Percentiles rank a stretch among this genome's conserved stretches.
These are phyloP conservation scores for Malurus elegans DNA, from an alignment of 2,113 vertebrate species.

Conservation along the genomic window DNA sequence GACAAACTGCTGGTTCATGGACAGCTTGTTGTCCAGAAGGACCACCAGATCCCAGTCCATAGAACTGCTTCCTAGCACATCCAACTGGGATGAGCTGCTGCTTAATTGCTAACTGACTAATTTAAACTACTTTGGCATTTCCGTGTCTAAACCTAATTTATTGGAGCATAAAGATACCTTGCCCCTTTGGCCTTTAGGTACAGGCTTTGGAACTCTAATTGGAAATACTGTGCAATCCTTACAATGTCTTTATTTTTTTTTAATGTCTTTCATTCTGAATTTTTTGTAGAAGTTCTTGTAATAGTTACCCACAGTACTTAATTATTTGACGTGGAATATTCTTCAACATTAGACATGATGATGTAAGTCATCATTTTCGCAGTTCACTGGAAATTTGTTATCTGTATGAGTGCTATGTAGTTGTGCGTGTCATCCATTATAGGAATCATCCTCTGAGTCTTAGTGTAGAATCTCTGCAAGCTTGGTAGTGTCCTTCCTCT, in stretches of 20 bases:
- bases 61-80: background rate
- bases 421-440: background rate
- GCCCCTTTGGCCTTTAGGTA: background rate
- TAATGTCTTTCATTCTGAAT: background rate
- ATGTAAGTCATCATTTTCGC: background rate
- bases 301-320: background rate
- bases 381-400: background rate
- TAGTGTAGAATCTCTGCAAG: background rate
- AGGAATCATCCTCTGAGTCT: background rate
- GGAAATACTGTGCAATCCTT: background rate
- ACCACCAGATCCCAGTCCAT: background rate
- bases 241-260: background rate
- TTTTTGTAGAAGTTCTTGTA: background rate
- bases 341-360: background rate
- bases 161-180: background rate
- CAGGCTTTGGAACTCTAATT: background rate
- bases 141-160: background rate
- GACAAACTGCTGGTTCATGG: background rate
- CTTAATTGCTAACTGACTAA: background rate
- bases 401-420: fast-evolving
- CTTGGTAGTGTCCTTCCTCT: background rate
- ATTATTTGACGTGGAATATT: background rate
- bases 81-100: background rate
- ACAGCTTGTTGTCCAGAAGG: background rate
- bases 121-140: background rate